phyloP scores from a whole-genome alignment of 2,888 invertebrate species.

The Eilema griseolum region DNA sequence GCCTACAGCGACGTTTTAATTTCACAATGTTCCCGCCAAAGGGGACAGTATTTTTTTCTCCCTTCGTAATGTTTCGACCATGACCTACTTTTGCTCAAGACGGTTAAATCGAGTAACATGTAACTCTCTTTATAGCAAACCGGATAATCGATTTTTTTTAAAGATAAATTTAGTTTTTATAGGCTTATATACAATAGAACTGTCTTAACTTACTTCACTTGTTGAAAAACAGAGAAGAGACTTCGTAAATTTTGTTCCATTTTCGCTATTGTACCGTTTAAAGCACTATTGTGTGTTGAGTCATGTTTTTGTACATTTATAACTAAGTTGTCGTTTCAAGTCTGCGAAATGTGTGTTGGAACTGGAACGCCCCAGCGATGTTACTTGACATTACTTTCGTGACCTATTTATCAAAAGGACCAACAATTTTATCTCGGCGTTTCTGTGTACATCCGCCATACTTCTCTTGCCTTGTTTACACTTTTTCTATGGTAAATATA shows the following conservation, averaged over 20 bases:
- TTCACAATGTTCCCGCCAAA: slow-evolving; percentile 52
- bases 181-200: not conserved
- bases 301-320: slow-evolving; percentile 38
- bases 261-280: slow-evolving; percentile 6
- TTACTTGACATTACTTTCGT: slow-evolving; percentile 62
- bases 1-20: slow-evolving; percentile 71
- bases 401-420: slow-evolving; percentile 71
- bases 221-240: not conserved
- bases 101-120: slow-evolving; percentile 42
- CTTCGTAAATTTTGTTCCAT: not conserved
- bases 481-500: slow-evolving; percentile 63
- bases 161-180: slow-evolving; percentile 11
- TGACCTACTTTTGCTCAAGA: slow-evolving; percentile 63
- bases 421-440: slow-evolving; percentile 63
- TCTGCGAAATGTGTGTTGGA: slow-evolving; percentile 53
- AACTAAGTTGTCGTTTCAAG: slow-evolving; percentile 43
- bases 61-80: slow-evolving; percentile 63
- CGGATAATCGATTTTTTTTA: slow-evolving; percentile 30
- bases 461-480: slow-evolving; percentile 58
- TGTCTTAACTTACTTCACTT: not conserved
- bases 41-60: slow-evolving; percentile 60
- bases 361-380: slow-evolving; percentile 37
- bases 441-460: slow-evolving; percentile 60
- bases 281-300: slow-evolving; percentile 12
- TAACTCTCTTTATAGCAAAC: slow-evolving; percentile 30